Base-by-base conservation (phyloP, 1,140 invertebrate species). In the Uloborus diversus region DNA sequence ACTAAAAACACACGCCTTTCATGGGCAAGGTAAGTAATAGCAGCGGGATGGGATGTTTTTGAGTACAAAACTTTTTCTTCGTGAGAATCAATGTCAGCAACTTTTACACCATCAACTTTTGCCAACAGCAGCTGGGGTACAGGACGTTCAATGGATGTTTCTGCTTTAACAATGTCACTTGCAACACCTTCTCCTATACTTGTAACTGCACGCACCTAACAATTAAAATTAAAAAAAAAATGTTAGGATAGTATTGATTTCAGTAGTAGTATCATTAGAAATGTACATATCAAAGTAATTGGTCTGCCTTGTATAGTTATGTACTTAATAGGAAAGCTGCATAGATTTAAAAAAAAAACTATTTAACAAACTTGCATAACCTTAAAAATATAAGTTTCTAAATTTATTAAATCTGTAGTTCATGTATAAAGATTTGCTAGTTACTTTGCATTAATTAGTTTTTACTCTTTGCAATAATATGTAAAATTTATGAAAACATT, bases 1-100 rank as follows among this genome's bases (percentile, higher is more conserved):
- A 96, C 90, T 94, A 94, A 96, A 81, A 92, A 94, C 9, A 95
- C 88, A 47, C 91, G 90, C 65, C 91, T 89, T 85, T 96, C 94
- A 61, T 89, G 81, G 7, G 84, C 84, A 20, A 88, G 82, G 76
- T 85, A 88, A 4, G 85, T 85, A 23, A 86, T 68, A 14, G 86
- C 84, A 0, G 83, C 66, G 2, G 86, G 84, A 28, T 85, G 82
- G 1, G 83, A 75, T 14, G 84, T 47, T 13, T 86, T 85, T 4
- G 82, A 84, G 23, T 86, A 85, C 13, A 80, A 87, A 76, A 84
- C 89, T 1, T 87, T 86, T 14, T 90, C 87, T 9, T 90, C 79
- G 4, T 80, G 69, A 17, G 65, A 88, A 84, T 95, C 94, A 53
- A 94, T 86, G 84, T 95, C 94, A 0, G 92, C 85, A 37, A 94